A percentile compares a stretch with the other conserved stretches of the same genome.
These are phyloP conservation scores for Odontomyia ornata DNA, from an alignment of 2,888 invertebrate genomes.

Conservation along the genomic window DNA sequence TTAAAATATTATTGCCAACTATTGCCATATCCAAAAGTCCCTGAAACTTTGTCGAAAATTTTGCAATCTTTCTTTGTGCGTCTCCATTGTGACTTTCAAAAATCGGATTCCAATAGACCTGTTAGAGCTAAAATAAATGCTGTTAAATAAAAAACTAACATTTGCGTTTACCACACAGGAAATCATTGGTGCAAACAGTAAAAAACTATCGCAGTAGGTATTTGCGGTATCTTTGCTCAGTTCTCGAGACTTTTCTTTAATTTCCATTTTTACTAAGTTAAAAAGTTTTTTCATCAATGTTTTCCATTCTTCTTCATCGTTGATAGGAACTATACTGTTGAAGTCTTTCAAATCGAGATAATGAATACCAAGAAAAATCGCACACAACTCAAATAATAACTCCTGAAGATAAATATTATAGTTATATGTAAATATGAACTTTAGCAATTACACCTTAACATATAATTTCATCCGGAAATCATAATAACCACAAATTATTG, in stretches of 20 bases:
- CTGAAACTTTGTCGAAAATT: constrained; percentile 54
- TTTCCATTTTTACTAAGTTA: constrained; percentile 57
- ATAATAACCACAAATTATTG: constrained; percentile 51
- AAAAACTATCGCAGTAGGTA: constrained; percentile 54
- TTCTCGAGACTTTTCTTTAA: constrained; percentile 54
- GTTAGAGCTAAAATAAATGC: background rate
- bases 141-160: background rate
- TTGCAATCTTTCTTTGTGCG: constrained; percentile 54
- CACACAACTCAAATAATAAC: constrained; percentile 55
- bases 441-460: constrained; percentile 55
- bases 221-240: constrained; percentile 53
- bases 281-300: constrained; percentile 55
- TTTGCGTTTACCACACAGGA: constrained; percentile 58
- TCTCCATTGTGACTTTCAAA: constrained; percentile 14
- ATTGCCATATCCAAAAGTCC: constrained; percentile 52
- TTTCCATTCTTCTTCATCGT: constrained; percentile 55
- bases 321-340: constrained; percentile 53
- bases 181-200: constrained; percentile 56
- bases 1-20: constrained; percentile 52
- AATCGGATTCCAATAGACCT: constrained; percentile 23
- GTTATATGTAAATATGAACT: constrained; percentile 47
- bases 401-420: constrained; percentile 49
- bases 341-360: constrained; percentile 58
- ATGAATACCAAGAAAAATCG: constrained; percentile 54
- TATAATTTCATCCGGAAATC: constrained; percentile 56